These are phyloP conservation scores for Catalaphyllia jardinei DNA, from an alignment of 64 coral and sea anemone species.

Conservation along the genomic window DNA sequence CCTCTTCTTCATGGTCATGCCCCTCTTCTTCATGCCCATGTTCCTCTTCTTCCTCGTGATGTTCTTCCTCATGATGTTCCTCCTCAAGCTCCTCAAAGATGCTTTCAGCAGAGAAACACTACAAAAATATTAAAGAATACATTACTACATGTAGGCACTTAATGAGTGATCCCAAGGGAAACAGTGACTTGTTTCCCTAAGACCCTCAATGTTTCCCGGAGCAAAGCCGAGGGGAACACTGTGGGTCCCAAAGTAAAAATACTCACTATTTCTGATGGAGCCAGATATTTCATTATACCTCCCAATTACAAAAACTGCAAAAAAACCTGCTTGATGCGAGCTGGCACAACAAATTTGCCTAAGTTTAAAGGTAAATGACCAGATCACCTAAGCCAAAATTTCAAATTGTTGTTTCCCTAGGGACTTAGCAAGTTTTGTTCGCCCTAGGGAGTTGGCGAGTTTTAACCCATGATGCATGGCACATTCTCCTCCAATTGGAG, in stretches of 20 bases:
- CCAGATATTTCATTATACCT: too few relatives aligned
- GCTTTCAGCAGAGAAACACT: constrained; percentile 64
- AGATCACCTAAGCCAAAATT: too few relatives aligned
- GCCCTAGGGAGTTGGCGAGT: too few relatives aligned
- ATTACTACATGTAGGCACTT: not conserved
- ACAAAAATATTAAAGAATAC: not conserved
- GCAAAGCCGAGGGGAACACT: not conserved
- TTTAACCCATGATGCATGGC: too few relatives aligned
- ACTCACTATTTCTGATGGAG: too few relatives aligned
- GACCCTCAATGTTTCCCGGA: not conserved
- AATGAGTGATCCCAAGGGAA: not conserved
- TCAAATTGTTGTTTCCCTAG: too few relatives aligned
- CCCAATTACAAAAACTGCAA: not conserved
- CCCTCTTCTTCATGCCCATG: not conserved
- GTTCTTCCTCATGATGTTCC: constrained; percentile 7
- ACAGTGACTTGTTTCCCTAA: not conserved
- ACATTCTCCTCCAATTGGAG: too few relatives aligned
- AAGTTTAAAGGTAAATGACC: too few relatives aligned
- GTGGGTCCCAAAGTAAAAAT: too few relatives aligned
- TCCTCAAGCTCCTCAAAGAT: constrained; percentile 35
- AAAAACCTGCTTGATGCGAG: not conserved
- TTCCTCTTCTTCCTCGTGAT: not conserved
- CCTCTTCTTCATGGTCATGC: not conserved
- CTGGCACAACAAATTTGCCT: too few relatives aligned
- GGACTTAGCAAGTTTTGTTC: too few relatives aligned